Base-by-base conservation (phyloP, 1,140 invertebrate genomes). In the Anastrepha obliqua region DNA sequence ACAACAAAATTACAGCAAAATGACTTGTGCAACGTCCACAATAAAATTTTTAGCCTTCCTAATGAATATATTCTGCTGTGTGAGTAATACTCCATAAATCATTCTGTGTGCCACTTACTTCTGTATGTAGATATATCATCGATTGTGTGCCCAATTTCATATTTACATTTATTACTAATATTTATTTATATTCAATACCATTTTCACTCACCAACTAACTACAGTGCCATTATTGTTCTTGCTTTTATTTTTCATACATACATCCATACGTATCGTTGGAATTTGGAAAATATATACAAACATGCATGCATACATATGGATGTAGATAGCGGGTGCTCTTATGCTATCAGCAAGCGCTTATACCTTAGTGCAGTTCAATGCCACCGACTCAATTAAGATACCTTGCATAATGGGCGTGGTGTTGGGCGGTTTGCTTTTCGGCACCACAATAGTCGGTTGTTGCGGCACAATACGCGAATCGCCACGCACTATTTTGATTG, bases 51-150 rank as follows among this genome's bases (percentile, higher is more conserved):
- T 89, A 20, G 91, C 91, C 62, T 91, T 92, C 65, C 86, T 92
- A 39, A 89, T 92, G 87, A 91, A 92, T 88, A 91, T 92, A 88
- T 70, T 92, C 9, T 92, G 91, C 85, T 92, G 90, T 89, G 91
- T 92, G 88, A 92, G 91, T 91, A 86, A 86, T 86, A 20, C 6
- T 42, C 39, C 11, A 78, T 78, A 20, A 39, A 20, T 78, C 39
- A 44, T 0, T 20, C 29, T 51, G 13, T 42, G 9, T 15, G 7
- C 47, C 47, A 78, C 51, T 55, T 55, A 11, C 51, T 8, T 55
- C 1, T 13, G 5, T 70, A 70, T 70, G 3, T 44, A 44, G 13
- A 17, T n/a, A 74, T 74, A 74, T 29, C 20, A 29, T 67, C 65
- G 11, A 39, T 67, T 67, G 29, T 67, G 65, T 67, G 65, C 39